Conservation (phyloP, 2,797 vertebrate genomes). For the Valencia hispanica region DNA sequence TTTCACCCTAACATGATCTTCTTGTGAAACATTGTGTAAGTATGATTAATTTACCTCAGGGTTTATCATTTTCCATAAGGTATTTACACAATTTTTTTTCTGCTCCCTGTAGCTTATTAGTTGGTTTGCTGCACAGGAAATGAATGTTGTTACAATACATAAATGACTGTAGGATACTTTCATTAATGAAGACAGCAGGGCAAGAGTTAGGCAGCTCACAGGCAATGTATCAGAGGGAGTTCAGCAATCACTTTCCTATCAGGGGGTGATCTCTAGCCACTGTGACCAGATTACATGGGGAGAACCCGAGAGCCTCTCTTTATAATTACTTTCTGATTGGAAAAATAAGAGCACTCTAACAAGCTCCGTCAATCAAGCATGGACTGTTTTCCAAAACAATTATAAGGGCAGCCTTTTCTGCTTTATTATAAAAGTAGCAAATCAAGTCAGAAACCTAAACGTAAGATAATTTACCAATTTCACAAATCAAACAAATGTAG, state of each 20-base stretch:
- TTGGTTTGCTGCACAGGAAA: constrained; percentile 21
- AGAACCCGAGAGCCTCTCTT: constrained; percentile 67
- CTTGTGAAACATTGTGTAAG: constrained; percentile 10
- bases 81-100: constrained; percentile 13
- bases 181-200: constrained; percentile 53
- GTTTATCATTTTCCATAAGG: constrained; percentile 37
- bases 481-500: constrained; percentile 48
- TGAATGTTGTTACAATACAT: neutral
- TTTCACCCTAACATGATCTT: constrained; percentile 15
- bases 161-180: constrained; percentile 38
- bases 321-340: constrained; percentile 82
- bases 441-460: constrained; percentile 17
- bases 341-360: constrained; percentile 74
- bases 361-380: constrained; percentile 75
- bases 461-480: constrained; percentile 50
- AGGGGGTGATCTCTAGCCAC: constrained; percentile 64
- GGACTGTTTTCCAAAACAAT: constrained; percentile 50
- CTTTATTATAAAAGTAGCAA: constrained; percentile 35
- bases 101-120: constrained; percentile 29
- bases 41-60: constrained; percentile 11
- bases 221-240: constrained; percentile 43
- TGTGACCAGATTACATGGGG: constrained; percentile 74
- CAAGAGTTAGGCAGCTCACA: constrained; percentile 35
- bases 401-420: constrained; percentile 29
- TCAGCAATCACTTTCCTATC: constrained; percentile 71